Evolutionary conservation across 1,140 invertebrate species (phyloP).

Genomic region (Druon quercuslanigerum): DNA sequence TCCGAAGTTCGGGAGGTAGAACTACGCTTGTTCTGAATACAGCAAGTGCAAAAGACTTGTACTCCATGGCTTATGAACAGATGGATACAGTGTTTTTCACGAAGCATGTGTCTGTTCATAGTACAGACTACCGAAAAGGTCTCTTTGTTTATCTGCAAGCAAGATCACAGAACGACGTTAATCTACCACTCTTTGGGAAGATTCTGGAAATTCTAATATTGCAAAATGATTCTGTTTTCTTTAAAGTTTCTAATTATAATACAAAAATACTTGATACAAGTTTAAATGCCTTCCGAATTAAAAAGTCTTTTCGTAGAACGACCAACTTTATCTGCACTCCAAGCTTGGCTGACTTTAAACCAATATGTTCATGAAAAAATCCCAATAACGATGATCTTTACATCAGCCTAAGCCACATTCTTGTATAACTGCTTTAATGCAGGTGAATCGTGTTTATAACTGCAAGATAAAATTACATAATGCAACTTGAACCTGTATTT

Average conservation of each 20-base stretch:
- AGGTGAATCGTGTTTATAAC: background rate
- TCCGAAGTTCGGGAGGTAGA: too few species aligned
- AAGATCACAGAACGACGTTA: too few species aligned
- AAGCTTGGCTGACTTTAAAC: slow-evolving; percentile 1
- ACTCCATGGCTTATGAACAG: too few species aligned
- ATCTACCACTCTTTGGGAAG: too few species aligned
- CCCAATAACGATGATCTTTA: background rate
- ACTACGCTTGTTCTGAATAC: too few species aligned
- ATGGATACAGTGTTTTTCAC: too few species aligned
- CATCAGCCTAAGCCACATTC: background rate
- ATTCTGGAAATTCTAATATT: too few species aligned
- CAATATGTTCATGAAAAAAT: background rate
- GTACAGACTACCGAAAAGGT: too few species aligned
- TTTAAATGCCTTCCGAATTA: slow-evolving; percentile 36
- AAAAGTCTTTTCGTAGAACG: background rate
- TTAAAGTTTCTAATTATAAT: slow-evolving; percentile 23
- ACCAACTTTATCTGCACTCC: slow-evolving; percentile 18
- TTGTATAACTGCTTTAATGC: background rate
- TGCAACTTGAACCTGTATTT: too few species aligned
- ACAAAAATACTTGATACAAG: slow-evolving; percentile 30
- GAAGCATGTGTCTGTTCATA: too few species aligned
- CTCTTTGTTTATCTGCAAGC: too few species aligned
- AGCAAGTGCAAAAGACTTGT: too few species aligned
- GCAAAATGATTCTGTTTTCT: slow-evolving; percentile 35
- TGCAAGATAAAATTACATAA: slow-evolving; percentile 28